phyloP scores from a whole-genome alignment of 37 sponge, comb jelly and placozoan species.

The Theonella swinhoei region DNA sequence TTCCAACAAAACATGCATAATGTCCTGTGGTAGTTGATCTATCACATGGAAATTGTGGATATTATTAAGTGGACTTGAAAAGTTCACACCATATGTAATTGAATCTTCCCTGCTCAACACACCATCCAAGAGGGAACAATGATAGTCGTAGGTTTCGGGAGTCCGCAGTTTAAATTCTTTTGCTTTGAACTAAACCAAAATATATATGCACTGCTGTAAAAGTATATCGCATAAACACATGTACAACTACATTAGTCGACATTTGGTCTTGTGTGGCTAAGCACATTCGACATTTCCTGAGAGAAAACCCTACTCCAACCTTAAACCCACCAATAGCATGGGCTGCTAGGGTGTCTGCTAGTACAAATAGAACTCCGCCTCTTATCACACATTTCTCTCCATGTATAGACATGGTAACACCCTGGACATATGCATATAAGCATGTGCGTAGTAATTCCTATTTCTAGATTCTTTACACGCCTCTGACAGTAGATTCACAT shows the following conservation, averaged over 20 bases:
- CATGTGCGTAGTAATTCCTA: no score
- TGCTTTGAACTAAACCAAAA: neutral
- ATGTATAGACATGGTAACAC: neutral
- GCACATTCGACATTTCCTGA: no score
- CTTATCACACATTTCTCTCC: neutral
- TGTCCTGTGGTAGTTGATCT: constrained; percentile 53
- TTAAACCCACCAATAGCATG: constrained; percentile 49
- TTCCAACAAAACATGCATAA: constrained; percentile 56
- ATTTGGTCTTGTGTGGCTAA: constrained; percentile 30
- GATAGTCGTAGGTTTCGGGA: constrained; percentile 35
- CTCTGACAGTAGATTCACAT: constrained; percentile 11
- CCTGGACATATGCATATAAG: neutral
- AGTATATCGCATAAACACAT: no score
- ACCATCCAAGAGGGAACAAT: constrained; percentile 31
- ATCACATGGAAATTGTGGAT: constrained; percentile 50
- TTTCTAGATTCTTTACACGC: constrained; percentile 5
- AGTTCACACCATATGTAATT: constrained; percentile 44
- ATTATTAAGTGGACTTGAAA: constrained; percentile 28
- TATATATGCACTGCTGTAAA: no score
- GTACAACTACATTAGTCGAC: neutral
- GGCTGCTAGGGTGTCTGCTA: constrained; percentile 42
- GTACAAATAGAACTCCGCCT: constrained; percentile 3
- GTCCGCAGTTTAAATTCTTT: neutral
- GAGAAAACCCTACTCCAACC: constrained; percentile 53
- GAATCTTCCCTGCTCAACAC: constrained; percentile 21